Percentiles rank a stretch among this genome's conserved stretches.
Conservation (phyloP, 1,140 invertebrate species). For the Trachymyrmex cornetzi region DNA sequence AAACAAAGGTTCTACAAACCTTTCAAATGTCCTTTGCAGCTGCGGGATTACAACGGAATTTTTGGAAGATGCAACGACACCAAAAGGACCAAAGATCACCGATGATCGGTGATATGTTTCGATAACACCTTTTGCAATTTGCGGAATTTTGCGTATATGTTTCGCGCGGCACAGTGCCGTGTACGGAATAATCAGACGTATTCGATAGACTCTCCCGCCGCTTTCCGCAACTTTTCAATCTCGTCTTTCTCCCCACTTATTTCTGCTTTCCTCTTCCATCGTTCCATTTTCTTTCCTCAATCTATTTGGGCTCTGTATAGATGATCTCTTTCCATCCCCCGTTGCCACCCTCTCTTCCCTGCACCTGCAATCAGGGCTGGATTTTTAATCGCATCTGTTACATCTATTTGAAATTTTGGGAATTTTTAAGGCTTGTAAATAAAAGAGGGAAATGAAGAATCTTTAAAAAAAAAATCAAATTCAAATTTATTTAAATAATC, state of each 20-base stretch:
- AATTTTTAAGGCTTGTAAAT: background rate
- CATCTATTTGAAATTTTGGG: background rate
- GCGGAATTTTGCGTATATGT: constrained; percentile 60
- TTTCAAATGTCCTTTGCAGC: background rate
- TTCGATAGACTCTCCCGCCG: constrained; percentile 63
- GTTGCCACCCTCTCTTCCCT: constrained; percentile 9
- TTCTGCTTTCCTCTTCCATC: constrained; percentile 47
- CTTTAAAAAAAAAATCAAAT: background rate
- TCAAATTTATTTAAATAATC: background rate
- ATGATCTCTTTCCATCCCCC: constrained; percentile 26
- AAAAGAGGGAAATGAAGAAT: background rate
- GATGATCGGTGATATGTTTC: background rate
- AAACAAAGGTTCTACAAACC: background rate
- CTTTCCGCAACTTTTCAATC: constrained; percentile 62
- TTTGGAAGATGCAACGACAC: background rate
- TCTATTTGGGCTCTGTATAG: constrained; percentile 52
- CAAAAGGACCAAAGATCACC: background rate
- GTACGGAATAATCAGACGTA: constrained; percentile 65
- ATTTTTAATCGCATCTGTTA: background rate
- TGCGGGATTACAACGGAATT: background rate
- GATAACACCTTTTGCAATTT: constrained; percentile 56
- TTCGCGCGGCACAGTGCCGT: constrained; percentile 62
- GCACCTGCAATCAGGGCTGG: constrained; percentile 32
- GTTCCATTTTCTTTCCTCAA: constrained; percentile 49
- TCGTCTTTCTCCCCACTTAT: constrained; percentile 56